Percentiles rank a stretch among this genome's conserved stretches.
These are phyloP conservation scores for Diploscapter pachys DNA, from an alignment of 1,140 invertebrate genomes.

Conservation along the genomic window DNA sequence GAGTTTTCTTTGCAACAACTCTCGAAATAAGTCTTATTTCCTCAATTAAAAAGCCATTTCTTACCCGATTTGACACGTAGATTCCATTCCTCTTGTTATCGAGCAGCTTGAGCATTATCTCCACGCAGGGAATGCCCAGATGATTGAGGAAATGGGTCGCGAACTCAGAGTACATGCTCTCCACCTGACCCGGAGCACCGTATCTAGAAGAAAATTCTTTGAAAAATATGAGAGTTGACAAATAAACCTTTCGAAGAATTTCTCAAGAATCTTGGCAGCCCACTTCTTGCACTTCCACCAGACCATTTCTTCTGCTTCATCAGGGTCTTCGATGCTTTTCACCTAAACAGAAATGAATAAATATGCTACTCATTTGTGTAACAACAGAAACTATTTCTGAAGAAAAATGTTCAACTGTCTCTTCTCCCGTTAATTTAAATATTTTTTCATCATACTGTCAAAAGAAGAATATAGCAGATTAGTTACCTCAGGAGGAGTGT, in stretches of 20 bases:
- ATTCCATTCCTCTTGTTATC: constrained; percentile 81
- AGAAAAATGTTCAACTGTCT: too few species aligned
- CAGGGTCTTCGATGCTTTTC: constrained; percentile 64
- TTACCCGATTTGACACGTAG: constrained; percentile 83
- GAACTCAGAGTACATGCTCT: constrained; percentile 86
- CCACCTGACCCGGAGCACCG: constrained; percentile 87
- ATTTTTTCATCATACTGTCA: too few species aligned
- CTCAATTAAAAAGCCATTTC: neutral
- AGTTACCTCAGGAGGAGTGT: constrained; percentile 73
- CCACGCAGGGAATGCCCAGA: constrained; percentile 80
- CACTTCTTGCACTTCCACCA: constrained; percentile 99
- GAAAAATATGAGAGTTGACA: neutral
- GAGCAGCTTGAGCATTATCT: constrained; percentile 67
- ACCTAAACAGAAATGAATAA: too few species aligned
- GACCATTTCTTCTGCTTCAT: constrained; percentile 79
- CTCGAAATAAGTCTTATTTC: too few species aligned
- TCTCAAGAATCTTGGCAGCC: constrained; percentile 85
- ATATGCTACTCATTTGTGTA: too few species aligned
- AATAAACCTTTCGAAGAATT: constrained; percentile 82
- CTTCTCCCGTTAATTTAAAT: too few species aligned
- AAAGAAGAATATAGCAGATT: too few species aligned
- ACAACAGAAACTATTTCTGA: too few species aligned
- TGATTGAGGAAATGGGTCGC: constrained; percentile 90
- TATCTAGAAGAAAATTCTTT: constrained; percentile 67
- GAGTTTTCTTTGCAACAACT: too few species aligned